Conservation (phyloP, 2,797 vertebrate genomes). For the Bryconaethiops microstoma region DNA sequence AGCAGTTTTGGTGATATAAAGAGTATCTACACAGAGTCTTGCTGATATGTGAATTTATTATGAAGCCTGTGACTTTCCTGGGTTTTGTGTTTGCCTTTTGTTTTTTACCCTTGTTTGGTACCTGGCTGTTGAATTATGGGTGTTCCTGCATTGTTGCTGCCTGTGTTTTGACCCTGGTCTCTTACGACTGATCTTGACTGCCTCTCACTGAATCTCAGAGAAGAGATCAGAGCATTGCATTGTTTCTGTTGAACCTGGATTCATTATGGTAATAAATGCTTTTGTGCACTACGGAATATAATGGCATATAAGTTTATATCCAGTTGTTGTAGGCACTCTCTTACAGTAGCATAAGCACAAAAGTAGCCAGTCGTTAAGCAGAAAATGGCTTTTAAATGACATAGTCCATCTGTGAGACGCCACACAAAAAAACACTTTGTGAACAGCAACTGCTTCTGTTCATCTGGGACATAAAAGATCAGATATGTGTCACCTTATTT, state of each 20-base stretch:
- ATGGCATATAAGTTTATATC: background rate
- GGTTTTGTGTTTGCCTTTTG: too few relatives aligned
- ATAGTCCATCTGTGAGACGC: background rate
- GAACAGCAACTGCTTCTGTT: background rate
- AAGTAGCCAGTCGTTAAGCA: background rate
- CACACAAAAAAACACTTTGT: background rate
- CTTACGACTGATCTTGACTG: too few relatives aligned
- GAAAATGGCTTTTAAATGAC: background rate
- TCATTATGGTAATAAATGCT: background rate
- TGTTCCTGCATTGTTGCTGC: too few relatives aligned
- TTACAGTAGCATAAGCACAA: background rate
- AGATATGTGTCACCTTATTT: conserved; percentile 3
- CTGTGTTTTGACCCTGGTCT: too few relatives aligned
- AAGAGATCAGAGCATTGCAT: too few relatives aligned
- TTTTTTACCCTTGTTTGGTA: too few relatives aligned
- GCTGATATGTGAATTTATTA: too few relatives aligned
- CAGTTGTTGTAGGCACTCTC: background rate
- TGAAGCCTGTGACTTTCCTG: too few relatives aligned
- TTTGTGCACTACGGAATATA: background rate
- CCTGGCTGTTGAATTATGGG: too few relatives aligned
- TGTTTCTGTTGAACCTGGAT: background rate
- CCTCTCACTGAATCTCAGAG: too few relatives aligned
- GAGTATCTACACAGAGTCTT: too few relatives aligned
- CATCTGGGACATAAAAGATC: background rate
- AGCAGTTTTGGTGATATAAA: too few relatives aligned